A percentile compares a stretch with the other conserved stretches of the same genome.
Conservation (phyloP, 2,888 invertebrate species). For the Heliconius charithonia region DNA sequence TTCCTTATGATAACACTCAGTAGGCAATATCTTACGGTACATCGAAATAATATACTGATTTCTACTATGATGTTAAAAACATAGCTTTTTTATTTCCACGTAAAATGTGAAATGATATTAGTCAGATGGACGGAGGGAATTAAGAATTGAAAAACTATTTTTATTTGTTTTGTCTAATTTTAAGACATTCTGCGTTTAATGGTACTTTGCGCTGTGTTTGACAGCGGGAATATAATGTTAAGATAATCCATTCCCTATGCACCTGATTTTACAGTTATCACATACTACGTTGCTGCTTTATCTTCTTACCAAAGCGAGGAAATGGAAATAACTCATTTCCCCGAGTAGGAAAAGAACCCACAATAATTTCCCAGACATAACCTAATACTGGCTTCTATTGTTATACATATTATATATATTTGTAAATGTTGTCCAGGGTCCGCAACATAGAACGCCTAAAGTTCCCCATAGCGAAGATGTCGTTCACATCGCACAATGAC, state of each 20-base stretch:
- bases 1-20: no score
- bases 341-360: background rate
- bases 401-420: background rate
- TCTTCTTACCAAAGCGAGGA: no score
- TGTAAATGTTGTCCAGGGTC: constrained; percentile 76
- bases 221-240: no score
- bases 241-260: no score
- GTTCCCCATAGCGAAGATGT: constrained; percentile 79
- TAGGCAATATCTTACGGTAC: background rate
- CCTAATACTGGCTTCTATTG: background rate
- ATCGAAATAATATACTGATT: background rate
- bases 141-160: background rate
- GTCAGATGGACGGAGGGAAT: background rate
- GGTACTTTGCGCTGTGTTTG: background rate
- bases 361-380: background rate
- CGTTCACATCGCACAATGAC: constrained; percentile 87
- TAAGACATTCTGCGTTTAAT: background rate
- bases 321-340: background rate
- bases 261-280: no score
- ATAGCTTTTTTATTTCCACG: background rate
- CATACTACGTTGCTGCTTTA: no score
- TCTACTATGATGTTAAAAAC: background rate
- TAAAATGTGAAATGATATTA: background rate
- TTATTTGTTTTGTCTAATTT: background rate
- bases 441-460: constrained; percentile 85